phyloP scores from a whole-genome alignment of 2,797 vertebrate species.

The Ctenopoma multispine region DNA sequence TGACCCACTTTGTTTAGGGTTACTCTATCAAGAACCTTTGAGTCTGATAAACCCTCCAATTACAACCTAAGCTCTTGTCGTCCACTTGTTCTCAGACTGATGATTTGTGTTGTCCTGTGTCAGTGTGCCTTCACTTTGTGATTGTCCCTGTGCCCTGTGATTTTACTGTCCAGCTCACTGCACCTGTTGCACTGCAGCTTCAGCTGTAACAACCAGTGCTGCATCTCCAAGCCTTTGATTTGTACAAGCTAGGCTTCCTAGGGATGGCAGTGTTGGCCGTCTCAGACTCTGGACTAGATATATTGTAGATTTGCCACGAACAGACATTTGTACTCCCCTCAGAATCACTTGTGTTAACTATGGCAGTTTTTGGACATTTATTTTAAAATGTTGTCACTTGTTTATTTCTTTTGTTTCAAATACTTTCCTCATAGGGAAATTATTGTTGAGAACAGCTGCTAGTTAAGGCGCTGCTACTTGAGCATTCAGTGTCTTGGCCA shows the following conservation, averaged over 20 bases:
- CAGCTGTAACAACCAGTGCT: constrained; percentile 18
- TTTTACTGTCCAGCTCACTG: constrained; percentile 40
- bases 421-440: background rate
- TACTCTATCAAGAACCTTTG: constrained; percentile 57
- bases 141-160: constrained; percentile 38
- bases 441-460: too few relatives aligned
- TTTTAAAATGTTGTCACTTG: background rate
- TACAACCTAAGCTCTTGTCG: constrained; percentile 58
- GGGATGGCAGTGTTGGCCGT: background rate
- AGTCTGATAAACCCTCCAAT: constrained; percentile 62
- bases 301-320: background rate
- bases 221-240: constrained; percentile 26
- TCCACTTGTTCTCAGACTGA: constrained; percentile 61
- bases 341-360: constrained; percentile 2
- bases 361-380: background rate
- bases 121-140: constrained; percentile 2
- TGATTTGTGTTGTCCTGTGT: constrained; percentile 54
- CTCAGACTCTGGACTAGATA: background rate
- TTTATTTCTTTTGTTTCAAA: background rate
- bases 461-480: background rate
- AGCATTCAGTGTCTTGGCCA: background rate
- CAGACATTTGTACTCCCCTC: constrained; percentile 2
- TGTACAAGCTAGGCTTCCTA: background rate
- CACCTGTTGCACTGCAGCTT: constrained; percentile 51
- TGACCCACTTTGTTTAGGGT: constrained; percentile 49